Base-by-base conservation (phyloP, 1,140 invertebrate species). In the Diabrotica virgifera region DNA sequence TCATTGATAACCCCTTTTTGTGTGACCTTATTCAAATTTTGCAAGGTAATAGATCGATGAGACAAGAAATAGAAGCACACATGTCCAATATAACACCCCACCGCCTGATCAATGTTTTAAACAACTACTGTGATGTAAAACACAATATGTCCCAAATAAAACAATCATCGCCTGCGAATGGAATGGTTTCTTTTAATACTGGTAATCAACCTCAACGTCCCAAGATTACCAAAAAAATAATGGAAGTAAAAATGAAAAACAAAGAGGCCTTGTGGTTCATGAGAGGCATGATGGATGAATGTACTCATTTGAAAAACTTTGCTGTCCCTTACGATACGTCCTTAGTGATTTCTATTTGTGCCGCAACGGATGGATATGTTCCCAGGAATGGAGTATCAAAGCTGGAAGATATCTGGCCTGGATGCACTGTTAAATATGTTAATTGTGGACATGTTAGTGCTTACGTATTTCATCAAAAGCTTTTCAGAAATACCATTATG, bases 261-360 rank as follows among this genome's bases (percentile, higher is more conserved):
- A 63, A 85, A 68, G 91, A 94, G 76, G 91, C 93, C 1, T 70
- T 95, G 8, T 90, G 94, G 79, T 98, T 99, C 77, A 99, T 99
- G 97, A 83, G 92, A 24, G 95, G 95, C 0, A 89, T 99, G 66
- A 99, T 99, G 97, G 96, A 99, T 76, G 95, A 99, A 80, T 99
- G 94, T 78, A 99, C 97, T 5, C 96, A 98, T 81, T 81, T 99
- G 4, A 92, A 87, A 63, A 97, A 98, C 79, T 99, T 96, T 76
- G 90, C 92, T 11, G 80, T 88, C 6, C 90, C 90, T 0, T 87
- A 89, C 24, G 95, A 98, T 77, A 92, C 93, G 3, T 88, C 89
- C 9, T 80, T 96, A 12, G 90, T 95, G 66, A 94, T 78, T 79
- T 86, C 91, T 10, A 89, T 96, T 5, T 92, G 93, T 72, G 94